Percentiles rank a stretch among this genome's conserved stretches.
These are phyloP conservation scores for Hydrochoerus hydrochaeris DNA, from an alignment of 2,113 vertebrate genomes.

Conservation along the genomic window DNA sequence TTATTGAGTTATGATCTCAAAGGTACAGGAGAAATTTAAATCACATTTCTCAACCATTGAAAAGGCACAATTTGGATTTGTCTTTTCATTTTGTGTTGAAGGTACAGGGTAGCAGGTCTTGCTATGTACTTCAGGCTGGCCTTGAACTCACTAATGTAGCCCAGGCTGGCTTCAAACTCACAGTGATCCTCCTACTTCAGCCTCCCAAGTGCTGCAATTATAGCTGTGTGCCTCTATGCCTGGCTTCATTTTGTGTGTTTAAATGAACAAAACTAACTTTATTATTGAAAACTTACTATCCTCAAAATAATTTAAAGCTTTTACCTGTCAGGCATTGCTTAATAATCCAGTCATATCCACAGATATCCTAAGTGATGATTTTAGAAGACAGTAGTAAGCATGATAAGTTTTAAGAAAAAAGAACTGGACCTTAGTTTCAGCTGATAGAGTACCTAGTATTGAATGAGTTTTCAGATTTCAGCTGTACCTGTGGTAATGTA, in stretches of 20 bases:
- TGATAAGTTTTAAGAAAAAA: background rate
- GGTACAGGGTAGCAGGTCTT: background rate
- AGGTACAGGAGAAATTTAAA: constrained; percentile 9
- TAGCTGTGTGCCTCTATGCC: background rate
- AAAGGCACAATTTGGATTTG: background rate
- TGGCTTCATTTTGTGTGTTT: background rate
- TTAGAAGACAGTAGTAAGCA: background rate
- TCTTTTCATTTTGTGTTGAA: background rate
- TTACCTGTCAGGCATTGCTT: background rate
- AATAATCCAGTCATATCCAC: background rate
- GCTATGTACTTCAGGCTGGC: no score
- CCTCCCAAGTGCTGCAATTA: background rate
- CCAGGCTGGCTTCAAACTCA: no score
- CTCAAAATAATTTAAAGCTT: constrained; percentile 3
- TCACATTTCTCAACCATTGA: background rate
- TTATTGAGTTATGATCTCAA: background rate
- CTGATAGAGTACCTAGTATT: background rate
- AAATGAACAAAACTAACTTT: background rate
- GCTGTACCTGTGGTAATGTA: background rate
- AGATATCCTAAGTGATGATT: background rate
- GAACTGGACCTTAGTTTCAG: background rate
- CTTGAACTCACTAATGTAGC: no score
- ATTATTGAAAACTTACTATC: background rate
- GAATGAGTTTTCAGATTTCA: background rate
- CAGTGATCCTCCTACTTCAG: background rate